Base-by-base conservation (phyloP, 2,113 vertebrate genomes). In the Caracal caracal region DNA sequence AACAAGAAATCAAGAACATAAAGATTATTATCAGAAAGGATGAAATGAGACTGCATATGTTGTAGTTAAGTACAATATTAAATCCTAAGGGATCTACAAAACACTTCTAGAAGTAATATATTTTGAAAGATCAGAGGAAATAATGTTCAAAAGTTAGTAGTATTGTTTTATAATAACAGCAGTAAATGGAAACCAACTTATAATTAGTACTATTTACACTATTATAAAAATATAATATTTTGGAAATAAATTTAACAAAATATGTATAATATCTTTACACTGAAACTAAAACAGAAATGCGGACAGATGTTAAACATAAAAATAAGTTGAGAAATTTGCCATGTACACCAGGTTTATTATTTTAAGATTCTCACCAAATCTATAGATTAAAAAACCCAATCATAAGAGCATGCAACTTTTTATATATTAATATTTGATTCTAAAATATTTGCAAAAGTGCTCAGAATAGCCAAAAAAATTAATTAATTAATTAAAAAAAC, bases 251-350 rank as follows among this genome's bases (percentile, higher is more conserved):
- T 40, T 80, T 75, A 68, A 86, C 20, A 75, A 90, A 86, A 68
- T 1, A 47, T 65, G 10, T 30, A 11, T 22, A 81, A n/a, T 35
- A 51, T 17, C 12, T 82, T 88, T 63, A 43, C 13, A 71, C 19
- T 81, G 79, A 90, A 78, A 37, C 78, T 49, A 71, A 92, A 94
- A 71, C 8, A 94, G 86, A 68, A 82, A 63, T 78, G 47, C 19
- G 86, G 37, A 28, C 20, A 71, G 3, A 75, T 35, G 3, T 65
- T 75, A 68, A 53, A 53, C 10, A 94, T 22, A 40, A 19, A 90
- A 70, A 33, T 81, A 93, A 82, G 33, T 90, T 40, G 70, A 61
- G 30, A 70, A 82, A 93, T 56, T 35, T 49, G 9, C 7, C 75
- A 17, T 73, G 10, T 71, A 71, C 28, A 59, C 4, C 49, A 95